phyloP scores from a whole-genome alignment of 2,113 vertebrate genomes.

The Cinclus mexicanus region DNA sequence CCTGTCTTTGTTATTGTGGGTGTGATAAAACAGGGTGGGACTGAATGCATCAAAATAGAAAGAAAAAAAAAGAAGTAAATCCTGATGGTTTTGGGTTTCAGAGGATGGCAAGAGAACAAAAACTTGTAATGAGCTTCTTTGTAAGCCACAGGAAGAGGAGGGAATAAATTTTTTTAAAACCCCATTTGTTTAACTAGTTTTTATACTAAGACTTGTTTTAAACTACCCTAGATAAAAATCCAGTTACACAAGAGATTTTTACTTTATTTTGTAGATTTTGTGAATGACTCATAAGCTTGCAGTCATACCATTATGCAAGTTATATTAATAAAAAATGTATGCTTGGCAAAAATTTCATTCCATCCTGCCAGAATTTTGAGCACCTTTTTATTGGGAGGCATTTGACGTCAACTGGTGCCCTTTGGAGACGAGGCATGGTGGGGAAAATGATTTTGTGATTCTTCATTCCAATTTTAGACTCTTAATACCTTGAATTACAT shows the following conservation, averaged over 20 bases:
- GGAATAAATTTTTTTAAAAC: background rate
- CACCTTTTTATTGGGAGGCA: constrained; percentile 19
- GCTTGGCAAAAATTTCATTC: constrained; percentile 14
- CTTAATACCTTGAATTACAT: background rate
- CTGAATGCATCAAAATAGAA: background rate
- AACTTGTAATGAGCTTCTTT: background rate
- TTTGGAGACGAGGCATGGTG: background rate
- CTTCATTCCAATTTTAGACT: background rate
- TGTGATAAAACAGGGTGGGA: background rate
- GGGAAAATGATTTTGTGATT: background rate
- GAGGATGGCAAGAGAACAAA: background rate
- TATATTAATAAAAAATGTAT: constrained; percentile 11
- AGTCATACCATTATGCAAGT: constrained; percentile 15
- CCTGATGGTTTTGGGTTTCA: background rate
- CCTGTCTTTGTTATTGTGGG: accelerated
- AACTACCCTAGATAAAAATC: background rate
- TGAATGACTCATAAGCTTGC: constrained; percentile 29
- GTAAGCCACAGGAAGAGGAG: background rate
- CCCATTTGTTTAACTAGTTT: background rate
- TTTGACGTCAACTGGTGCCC: background rate
- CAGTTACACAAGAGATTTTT: background rate
- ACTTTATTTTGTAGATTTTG: constrained; percentile 12
- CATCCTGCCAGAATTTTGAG: background rate
- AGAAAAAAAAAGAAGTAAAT: background rate
- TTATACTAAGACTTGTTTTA: background rate